Evolutionary conservation across 2,888 invertebrate species (phyloP).

Genomic region (Stenolophus ochropezus): DNA sequence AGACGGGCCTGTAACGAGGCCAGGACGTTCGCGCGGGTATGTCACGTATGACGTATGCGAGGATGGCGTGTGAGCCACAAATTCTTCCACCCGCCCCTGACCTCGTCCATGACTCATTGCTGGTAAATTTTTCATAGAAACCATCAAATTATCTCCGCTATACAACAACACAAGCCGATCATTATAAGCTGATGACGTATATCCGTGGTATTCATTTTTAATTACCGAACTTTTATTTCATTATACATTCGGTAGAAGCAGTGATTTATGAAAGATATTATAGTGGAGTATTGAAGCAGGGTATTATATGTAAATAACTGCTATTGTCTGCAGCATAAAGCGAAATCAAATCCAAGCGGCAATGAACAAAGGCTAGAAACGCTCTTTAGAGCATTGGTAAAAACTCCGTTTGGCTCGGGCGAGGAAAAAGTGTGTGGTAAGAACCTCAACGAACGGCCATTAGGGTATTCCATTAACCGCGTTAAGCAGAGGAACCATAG

Average conservation of each 20-base stretch:
- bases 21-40: background rate
- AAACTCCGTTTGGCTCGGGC: conserved; percentile 1
- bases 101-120: conserved; percentile 50
- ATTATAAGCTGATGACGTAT: conserved; percentile 36
- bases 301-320: conserved; percentile 38
- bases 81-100: conserved; percentile 37
- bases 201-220: conserved; percentile 21
- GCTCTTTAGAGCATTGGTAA: background rate
- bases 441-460: conserved; percentile 45
- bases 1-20: background rate
- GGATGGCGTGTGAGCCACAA: conserved; percentile 47
- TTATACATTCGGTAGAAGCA: background rate
- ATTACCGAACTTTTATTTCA: background rate
- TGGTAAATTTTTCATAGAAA: conserved; percentile 57
- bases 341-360: conserved; percentile 8
- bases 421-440: conserved; percentile 39
- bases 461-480: conserved; percentile 53
- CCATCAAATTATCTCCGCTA: conserved; percentile 56
- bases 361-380: conserved; percentile 5
- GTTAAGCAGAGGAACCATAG: conserved; percentile 46
- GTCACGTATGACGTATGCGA: conserved; percentile 55
- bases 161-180: conserved; percentile 43
- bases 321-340: conserved; percentile 2
- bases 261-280: background rate
- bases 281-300: background rate